Evolutionary conservation across 2,797 vertebrate genomes (phyloP), one percentile per base, ranked within the genome.

Genomic region (Peromyscus nudipes): DNA sequence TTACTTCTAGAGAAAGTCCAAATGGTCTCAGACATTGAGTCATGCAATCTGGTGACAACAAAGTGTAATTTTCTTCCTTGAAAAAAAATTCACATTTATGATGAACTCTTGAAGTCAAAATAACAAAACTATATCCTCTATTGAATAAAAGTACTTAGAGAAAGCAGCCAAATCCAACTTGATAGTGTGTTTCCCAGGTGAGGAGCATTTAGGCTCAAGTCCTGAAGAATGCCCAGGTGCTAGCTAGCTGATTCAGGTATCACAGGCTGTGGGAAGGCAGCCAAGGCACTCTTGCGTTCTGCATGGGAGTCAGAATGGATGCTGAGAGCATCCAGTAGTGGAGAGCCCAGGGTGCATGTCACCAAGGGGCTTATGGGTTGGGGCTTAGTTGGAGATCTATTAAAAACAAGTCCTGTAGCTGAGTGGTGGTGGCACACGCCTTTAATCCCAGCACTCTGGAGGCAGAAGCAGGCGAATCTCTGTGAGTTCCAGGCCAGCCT

Each of bases 1-100:
- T 91, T 76, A 82, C 37, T 92, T 93, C 69, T 25, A 77, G 81
- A 94, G 49, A 94, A 89, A 79, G 23, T 60, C 9, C 37, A 96
- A 60, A 80, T 43, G 67, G 13, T 65, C 17, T 80, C 49, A 49
- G 64, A 88, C 13, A 19, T 31, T 77, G 67, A 8, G 60, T 80
- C 89, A 73, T 71, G 55, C 10, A 71, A 81, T 82, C 77, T 25
- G 71, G 27, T 88, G 37, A 81, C 3, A 93, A 75, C 52, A 94
- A 95, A 90, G 37, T 4, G 21, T 52, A 40, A 25, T 90, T 83
- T 81, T 64, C 76, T 16, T 95, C 83, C 21, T 77, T 60, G 40
- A 93, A 93, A 17, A 94, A 19, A 71, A 89, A 82, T 82, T 46
- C 43, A 88, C 27, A 62, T 76, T 88, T 27, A 49, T 92, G 19